Base-by-base conservation (phyloP, 2,797 vertebrate species). In the Eupleurogrammus muticus region DNA sequence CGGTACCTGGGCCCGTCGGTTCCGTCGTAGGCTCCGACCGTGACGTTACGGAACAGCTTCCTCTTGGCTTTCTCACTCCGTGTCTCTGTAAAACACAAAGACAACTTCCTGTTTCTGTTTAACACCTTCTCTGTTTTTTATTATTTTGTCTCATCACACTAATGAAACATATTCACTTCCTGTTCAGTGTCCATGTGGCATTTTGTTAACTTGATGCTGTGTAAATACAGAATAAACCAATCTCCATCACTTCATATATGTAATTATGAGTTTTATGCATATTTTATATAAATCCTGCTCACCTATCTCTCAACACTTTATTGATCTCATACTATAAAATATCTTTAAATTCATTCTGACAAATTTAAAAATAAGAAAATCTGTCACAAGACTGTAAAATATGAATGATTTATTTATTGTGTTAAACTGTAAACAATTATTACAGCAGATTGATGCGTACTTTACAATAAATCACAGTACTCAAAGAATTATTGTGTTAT, bases 21-120 rank as follows among this genome's bases (percentile, higher is more conserved):
- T 84, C 96, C 96, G 49, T 97, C 96, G 1, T 98, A 97, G 44
- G 97, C 96, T 79, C 97, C 97, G 14, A 98, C 97, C 0, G 97
- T 97, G 77, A 97, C 97, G 75, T 98, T 96, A 34, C 97, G 95
- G 88, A 98, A 98, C 67, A 98, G 93, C 74, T 94, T 94, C 78
- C 96, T 93, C 86, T 95, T 97, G 48, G 96, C 94, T 84, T 97
- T 97, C 83, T 97, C 96, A 23, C 91, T 94, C 54, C 94, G 94
- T 1, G 91, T 91, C 82, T 95, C 95, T 96, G 90, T 73, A 89
- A 87, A 57, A 68, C 3, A 28, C 3, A 28, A 28, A 28, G 68
- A 50, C 87, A 53, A 70, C 55, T 57, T 56, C 58, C 75, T 55
- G 50, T 67, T 75, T 69, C 66, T 5, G 8, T 48, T 53, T 36